Evolutionary conservation across 92 coral and sea anemone species (phyloP), one percentile per base, ranked within the genome.

Genomic region (Anthopleura xanthogrammica): DNA sequence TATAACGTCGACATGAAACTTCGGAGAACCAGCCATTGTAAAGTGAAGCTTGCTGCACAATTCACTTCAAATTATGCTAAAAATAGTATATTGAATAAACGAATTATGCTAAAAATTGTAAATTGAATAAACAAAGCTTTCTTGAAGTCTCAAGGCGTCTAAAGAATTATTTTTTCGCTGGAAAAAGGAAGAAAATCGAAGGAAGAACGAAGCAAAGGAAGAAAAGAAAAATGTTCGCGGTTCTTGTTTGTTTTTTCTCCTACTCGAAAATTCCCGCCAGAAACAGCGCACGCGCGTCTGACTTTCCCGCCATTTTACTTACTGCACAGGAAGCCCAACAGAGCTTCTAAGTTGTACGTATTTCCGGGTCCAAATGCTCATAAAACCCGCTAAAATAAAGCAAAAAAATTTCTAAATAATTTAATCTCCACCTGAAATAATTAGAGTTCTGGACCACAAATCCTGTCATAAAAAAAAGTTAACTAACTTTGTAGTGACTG

Each of bases 1-100:
- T 70, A 93, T 90, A 40, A 93, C 94, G 42, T 93, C 97, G 13
- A 93, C 89, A 23, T 91, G 91, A 64, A 93, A 91, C 62, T 88
- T 87, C 83, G 94, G 89, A 48, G 97, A 90, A 84, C 86, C 76
- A 22, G 97, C 82, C 92, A 89, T 89, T 9, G 50, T 46, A 46
- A 46, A 3, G 60, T 3, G 7, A 68, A 57, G 46, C 42, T 46
- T 58, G 64, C 17, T 46, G 64, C 64, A 58, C 64, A 58, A 58
- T 58, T 58, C n/a, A 5, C 13, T 58, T 58, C 64, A 14, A 58
- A 20, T 5, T 62, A 20, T 62, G 70, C 79, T 11, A 50, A 58
- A 41, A 22, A 8, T n/a, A 23, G 41, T 36, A 24, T 29, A 36
- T 68, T 29, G 16, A 36, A 23, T 68, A 13, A 68, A 29, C 12